Conservation (phyloP, 2,797 vertebrate genomes). For the Spatula versicolor region DNA sequence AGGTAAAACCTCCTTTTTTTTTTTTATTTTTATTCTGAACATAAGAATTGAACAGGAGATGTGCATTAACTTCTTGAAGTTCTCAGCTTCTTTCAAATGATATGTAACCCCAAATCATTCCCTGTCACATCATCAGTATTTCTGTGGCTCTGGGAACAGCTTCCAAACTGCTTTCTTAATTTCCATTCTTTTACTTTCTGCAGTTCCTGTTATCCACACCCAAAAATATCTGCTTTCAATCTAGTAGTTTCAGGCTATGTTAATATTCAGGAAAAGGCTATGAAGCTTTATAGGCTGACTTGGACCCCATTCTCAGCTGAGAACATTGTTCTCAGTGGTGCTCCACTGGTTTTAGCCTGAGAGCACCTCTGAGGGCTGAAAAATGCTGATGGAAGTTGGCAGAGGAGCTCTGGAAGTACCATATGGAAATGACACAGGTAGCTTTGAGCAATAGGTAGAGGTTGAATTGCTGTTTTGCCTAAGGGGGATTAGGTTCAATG, state of each 20-base stretch:
- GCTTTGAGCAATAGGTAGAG: neutral
- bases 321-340: neutral
- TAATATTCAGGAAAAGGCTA: rapidly evolving
- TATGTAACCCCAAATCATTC: neutral
- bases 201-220: neutral
- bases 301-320: neutral
- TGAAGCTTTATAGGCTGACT: neutral
- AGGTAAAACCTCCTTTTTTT: neutral
- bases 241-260: neutral
- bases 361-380: neutral
- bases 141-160: neutral
- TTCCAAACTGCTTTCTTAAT: neutral
- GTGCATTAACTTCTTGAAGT: rapidly evolving
- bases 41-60: neutral
- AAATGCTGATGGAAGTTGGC: neutral
- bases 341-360: neutral
- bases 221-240: neutral
- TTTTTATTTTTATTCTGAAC: neutral
- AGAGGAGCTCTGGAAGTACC: neutral
- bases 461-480: neutral
- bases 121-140: neutral
- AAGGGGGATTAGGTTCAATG: neutral
- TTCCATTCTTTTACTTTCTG: neutral
- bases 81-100: neutral
- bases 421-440: neutral